A percentile compares a stretch with the other conserved stretches of the same genome.
Conservation (phyloP, 2,888 invertebrate species). For the Lochmaea capreae region DNA sequence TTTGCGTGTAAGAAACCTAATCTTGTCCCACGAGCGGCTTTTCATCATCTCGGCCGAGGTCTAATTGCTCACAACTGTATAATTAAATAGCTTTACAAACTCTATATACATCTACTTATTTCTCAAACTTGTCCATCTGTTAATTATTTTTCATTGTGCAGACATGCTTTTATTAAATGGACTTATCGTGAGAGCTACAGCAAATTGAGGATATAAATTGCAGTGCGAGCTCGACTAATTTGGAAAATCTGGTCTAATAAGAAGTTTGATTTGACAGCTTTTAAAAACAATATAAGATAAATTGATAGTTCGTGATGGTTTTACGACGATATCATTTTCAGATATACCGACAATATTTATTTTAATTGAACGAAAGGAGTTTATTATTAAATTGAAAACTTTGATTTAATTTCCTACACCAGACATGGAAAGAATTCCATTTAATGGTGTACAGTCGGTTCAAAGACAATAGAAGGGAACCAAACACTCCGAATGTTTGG, state of each 20-base stretch:
- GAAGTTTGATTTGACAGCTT: slow-evolving; percentile 7
- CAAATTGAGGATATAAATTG: slow-evolving; percentile 26
- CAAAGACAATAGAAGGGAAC: too few relatives aligned
- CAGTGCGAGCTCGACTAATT: not conserved
- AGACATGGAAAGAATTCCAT: too few relatives aligned
- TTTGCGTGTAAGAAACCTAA: slow-evolving; percentile 45
- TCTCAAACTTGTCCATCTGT: slow-evolving; percentile 46
- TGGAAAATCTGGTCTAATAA: slow-evolving; percentile 20
- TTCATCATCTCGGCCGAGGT: slow-evolving; percentile 49
- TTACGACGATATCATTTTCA: not conserved
- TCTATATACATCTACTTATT: slow-evolving; percentile 44
- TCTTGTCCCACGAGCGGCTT: slow-evolving; percentile 45
- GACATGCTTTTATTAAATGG: slow-evolving; percentile 25
- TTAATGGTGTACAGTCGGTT: too few relatives aligned
- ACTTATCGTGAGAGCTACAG: slow-evolving; percentile 24
- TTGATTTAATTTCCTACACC: not conserved
- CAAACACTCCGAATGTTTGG: too few relatives aligned
- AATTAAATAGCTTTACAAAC: slow-evolving; percentile 51
- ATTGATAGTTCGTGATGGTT: slow-evolving; percentile 13
- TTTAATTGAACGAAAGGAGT: not conserved
- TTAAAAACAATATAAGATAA: slow-evolving; percentile 13
- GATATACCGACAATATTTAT: not conserved
- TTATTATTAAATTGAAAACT: not conserved
- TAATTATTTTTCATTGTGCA: slow-evolving; percentile 52
- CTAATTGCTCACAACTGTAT: slow-evolving; percentile 52